Evolutionary conservation across 2,113 vertebrate species (phyloP).

Genomic region (Rhea americana): DNA sequence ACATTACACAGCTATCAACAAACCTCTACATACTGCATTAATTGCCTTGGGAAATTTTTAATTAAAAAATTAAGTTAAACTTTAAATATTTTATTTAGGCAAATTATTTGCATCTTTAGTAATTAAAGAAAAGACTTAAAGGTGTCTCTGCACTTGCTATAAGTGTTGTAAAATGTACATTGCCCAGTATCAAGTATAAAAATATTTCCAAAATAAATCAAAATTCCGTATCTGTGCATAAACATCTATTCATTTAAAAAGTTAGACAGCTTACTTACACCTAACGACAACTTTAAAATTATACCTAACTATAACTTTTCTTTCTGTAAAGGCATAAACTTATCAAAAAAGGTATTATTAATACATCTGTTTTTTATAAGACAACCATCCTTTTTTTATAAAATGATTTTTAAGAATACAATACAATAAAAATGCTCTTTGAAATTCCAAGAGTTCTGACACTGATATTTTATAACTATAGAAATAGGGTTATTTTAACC

Average conservation of each 20-base stretch:
- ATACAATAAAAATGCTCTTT: neutral
- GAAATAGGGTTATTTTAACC: neutral
- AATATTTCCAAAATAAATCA: neutral
- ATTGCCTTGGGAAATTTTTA: slow-evolving; percentile 59
- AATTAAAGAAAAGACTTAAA: neutral
- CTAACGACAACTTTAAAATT: neutral
- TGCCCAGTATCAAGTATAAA: neutral
- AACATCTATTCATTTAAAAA: neutral
- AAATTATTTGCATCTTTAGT: slow-evolving; percentile 22
- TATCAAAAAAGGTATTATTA: neutral
- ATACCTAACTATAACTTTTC: neutral
- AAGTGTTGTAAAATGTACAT: neutral
- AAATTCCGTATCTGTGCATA: neutral
- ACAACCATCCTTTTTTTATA: too few relatives aligned
- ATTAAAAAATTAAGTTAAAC: slow-evolving; percentile 60
- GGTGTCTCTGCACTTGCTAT: neutral
- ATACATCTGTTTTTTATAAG: neutral
- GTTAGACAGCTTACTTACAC: neutral
- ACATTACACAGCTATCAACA: slow-evolving; percentile 6
- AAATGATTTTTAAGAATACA: neutral
- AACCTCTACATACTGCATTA: slow-evolving; percentile 12
- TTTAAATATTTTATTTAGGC: slow-evolving; percentile 56
- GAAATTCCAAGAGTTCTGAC: neutral
- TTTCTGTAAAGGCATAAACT: neutral
- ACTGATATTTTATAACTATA: neutral